Percentiles rank a stretch among this genome's conserved stretches.
These are phyloP conservation scores for Temnothorax nylanderi DNA, from an alignment of 1,140 invertebrate species.

Conservation along the genomic window DNA sequence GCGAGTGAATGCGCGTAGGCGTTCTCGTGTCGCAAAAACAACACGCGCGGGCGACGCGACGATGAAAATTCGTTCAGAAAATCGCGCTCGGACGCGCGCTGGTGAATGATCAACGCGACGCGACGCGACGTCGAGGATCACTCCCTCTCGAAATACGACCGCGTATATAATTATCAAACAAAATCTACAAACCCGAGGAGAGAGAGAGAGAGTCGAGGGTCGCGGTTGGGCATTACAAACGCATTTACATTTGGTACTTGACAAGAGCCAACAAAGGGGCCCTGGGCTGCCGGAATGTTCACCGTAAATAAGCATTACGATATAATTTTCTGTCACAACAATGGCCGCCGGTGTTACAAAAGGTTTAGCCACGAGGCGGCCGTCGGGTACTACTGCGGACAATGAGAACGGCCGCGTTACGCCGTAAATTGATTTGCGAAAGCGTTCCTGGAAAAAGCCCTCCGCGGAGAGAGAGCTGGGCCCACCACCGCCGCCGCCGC, in stretches of 20 bases:
- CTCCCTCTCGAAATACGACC: slow-evolving; percentile 46
- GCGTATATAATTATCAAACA: slow-evolving; percentile 50
- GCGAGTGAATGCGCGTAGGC: slow-evolving; percentile 13
- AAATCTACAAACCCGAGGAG: slow-evolving; percentile 48
- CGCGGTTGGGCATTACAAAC: slow-evolving; percentile 48
- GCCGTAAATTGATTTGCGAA: slow-evolving; percentile 86
- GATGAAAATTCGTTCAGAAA: slow-evolving; percentile 59
- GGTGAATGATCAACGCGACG: slow-evolving; percentile 22
- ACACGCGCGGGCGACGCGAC: slow-evolving; percentile 12
- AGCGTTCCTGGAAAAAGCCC: slow-evolving; percentile 84
- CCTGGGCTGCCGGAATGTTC: slow-evolving; percentile 60
- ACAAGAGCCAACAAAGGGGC: slow-evolving; percentile 60
- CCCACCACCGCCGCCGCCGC: not conserved
- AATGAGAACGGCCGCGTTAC: slow-evolving; percentile 83
- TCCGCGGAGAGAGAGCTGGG: slow-evolving; percentile 59
- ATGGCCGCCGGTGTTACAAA: slow-evolving; percentile 83
- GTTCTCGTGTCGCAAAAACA: slow-evolving; percentile 52
- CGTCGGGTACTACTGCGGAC: slow-evolving; percentile 73
- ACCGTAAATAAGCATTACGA: slow-evolving; percentile 80
- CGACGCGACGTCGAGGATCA: slow-evolving; percentile 57
- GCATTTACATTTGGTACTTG: slow-evolving; percentile 69
- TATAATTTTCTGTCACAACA: slow-evolving; percentile 85
- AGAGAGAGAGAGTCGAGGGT: slow-evolving; percentile 38
- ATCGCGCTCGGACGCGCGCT: slow-evolving; percentile 17
- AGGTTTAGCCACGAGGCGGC: slow-evolving; percentile 82